Evolutionary conservation across 2,888 invertebrate genomes (phyloP), one percentile per base, ranked within the genome.

Genomic region (Xylota sylvarum): DNA sequence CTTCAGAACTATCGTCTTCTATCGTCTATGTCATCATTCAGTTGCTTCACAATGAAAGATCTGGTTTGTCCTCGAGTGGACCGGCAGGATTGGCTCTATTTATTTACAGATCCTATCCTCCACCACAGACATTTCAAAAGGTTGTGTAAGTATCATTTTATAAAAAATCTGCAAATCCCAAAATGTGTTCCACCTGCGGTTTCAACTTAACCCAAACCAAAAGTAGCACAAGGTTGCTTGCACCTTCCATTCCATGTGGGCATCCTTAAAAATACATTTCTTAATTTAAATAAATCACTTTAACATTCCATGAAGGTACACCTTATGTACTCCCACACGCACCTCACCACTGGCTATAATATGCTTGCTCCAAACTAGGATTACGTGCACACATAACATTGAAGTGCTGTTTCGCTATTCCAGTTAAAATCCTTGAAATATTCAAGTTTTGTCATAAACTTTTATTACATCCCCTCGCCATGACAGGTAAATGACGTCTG

Each of bases 381-480:
- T 52, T 62, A 69, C 60, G 50, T 52, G 43, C 32, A 37, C 37
- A 32, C 43, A 50, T 67, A 14, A 55, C 55, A 30, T 5, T 14
- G 43, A 37, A 23, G 60, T 14, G 9, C 23, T 67, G 43, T 43
- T 50, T 32, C 43, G 12, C 14, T 50, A 40, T 35, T 46, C 46
- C 35, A 17, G 52, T 43, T 62, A 40, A 46, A 37, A 48, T 64
- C 23, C 30, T 56, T 72, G 9, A 79, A 72, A 70, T 64, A 70
- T 70, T 56, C 64, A 79, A 70, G 70, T 72, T 79, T 64, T 64
- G 64, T 70, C 79, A 64, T 79, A 79, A 79, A 79, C 46, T 17
- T 72, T 72, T 79, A 79, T 70, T 64, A 46, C 64, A 60, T 46
- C 62, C 46, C 7, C 30, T 32, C 37, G 70, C 56, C 58, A 10